Conservation (phyloP, 2,888 invertebrate species). For the Agonopterix arenella region DNA sequence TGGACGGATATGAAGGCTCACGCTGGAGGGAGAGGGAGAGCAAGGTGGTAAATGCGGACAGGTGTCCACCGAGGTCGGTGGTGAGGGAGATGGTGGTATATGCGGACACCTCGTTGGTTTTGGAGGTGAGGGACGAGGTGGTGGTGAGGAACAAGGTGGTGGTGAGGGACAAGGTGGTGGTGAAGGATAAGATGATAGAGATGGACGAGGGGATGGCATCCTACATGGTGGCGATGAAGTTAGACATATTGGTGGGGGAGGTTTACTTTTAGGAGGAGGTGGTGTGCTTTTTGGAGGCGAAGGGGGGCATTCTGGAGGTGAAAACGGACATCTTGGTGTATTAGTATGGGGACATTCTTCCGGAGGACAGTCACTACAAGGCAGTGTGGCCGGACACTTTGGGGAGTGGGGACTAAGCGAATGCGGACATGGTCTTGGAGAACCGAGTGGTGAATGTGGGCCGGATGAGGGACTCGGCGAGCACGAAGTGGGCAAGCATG, state of each 20-base stretch:
- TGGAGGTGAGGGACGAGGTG: conserved; percentile 7
- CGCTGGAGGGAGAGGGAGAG: no score
- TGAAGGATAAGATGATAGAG: neutral
- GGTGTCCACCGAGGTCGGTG: no score
- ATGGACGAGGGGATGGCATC: neutral
- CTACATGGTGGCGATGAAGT: neutral
- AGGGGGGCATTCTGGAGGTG: neutral
- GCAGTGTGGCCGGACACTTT: neutral
- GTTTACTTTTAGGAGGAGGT: neutral
- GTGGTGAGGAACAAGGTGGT: neutral
- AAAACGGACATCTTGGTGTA: neutral
- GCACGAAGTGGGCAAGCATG: neutral
- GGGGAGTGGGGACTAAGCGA: neutral
- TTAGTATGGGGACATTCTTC: neutral
- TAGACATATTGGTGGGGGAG: neutral
- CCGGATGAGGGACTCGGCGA: neutral
- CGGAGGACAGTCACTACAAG: neutral
- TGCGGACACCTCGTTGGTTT: conserved; percentile 1
- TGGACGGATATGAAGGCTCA: neutral
- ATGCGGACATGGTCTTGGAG: neutral
- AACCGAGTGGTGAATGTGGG: conserved; percentile 18
- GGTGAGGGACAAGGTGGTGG: neutral
- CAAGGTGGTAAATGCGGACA: neutral
- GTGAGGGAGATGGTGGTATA: neutral
- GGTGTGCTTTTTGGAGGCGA: neutral